phyloP scores from a whole-genome alignment of 53 echinoderm and acorn worm genomes.

The Zoroaster sp. region DNA sequence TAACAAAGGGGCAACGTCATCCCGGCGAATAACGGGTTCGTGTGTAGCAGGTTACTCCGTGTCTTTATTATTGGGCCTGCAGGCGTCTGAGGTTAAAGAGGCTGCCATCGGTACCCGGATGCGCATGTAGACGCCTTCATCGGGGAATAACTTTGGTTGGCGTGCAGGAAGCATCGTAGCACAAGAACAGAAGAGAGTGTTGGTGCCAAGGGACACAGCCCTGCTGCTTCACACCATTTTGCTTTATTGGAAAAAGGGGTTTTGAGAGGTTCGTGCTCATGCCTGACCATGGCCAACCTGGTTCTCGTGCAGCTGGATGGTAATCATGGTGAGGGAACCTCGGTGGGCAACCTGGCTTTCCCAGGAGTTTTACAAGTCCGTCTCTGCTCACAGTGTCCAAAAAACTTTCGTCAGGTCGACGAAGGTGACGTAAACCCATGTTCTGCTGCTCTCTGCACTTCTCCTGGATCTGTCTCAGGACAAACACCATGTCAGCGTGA shows the following conservation, averaged over 20 bases:
- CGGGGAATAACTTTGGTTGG: too few species aligned
- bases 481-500: constrained; percentile 13
- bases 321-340: not conserved
- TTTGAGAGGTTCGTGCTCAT: too few species aligned
- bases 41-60: not conserved
- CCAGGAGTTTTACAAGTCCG: not conserved
- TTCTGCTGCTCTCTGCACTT: constrained; percentile 22
- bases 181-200: too few species aligned
- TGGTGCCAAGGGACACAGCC: too few species aligned
- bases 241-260: too few species aligned
- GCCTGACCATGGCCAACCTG: too few species aligned
- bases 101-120: constrained; percentile 40
- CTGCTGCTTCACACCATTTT: too few species aligned
- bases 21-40: not conserved
- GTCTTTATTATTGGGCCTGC: constrained; percentile 17
- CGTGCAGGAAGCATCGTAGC: too few species aligned
- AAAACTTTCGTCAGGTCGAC: constrained; percentile 12
- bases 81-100: constrained; percentile 50
- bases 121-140: too few species aligned
- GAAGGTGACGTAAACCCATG: not conserved
- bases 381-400: not conserved
- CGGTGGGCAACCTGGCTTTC: not conserved
- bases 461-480: constrained; percentile 11
- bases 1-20: constrained; percentile 10
- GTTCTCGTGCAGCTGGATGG: not conserved